These are phyloP conservation scores for Picus viridis DNA, from an alignment of 2,797 vertebrate species.

Conservation along the genomic window DNA sequence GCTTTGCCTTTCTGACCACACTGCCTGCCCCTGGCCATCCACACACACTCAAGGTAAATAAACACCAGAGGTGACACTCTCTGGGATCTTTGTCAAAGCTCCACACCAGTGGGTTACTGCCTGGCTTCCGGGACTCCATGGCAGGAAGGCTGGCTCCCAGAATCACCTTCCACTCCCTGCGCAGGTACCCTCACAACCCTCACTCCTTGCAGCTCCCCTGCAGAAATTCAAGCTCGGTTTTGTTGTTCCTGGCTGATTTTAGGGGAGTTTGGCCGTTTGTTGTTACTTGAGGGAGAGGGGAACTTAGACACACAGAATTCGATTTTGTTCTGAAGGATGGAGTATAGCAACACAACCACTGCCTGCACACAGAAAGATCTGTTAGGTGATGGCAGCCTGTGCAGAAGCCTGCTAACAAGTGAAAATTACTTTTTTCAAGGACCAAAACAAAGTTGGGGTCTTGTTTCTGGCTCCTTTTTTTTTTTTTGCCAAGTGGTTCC, in stretches of 20 bases:
- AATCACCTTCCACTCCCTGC: background rate
- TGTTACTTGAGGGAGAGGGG: background rate
- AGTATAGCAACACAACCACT: background rate
- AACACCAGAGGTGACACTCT: background rate
- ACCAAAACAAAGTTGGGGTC: background rate
- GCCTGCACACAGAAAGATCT: constrained; percentile 52
- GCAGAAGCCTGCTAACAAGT: constrained; percentile 23
- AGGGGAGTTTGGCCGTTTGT: background rate
- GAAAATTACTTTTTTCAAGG: constrained; percentile 19
- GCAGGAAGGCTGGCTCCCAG: constrained; percentile 27
- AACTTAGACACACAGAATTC: background rate
- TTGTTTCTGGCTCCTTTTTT: background rate
- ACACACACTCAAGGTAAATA: constrained; percentile 13
- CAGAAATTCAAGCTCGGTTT: constrained; percentile 3
- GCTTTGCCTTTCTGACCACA: background rate
- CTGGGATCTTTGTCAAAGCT: constrained; percentile 29
- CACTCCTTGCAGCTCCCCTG: background rate
- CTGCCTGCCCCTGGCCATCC: background rate
- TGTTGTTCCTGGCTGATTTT: constrained; percentile 9
- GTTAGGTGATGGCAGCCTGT: constrained; percentile 42
- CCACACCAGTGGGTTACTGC: background rate
- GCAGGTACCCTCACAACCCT: background rate
- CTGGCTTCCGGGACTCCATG: background rate
- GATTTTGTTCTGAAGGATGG: constrained; percentile 30
- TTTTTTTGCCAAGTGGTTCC: background rate